Conservation (phyloP, 2,888 invertebrate species). For the Tetranychus truncatus region DNA sequence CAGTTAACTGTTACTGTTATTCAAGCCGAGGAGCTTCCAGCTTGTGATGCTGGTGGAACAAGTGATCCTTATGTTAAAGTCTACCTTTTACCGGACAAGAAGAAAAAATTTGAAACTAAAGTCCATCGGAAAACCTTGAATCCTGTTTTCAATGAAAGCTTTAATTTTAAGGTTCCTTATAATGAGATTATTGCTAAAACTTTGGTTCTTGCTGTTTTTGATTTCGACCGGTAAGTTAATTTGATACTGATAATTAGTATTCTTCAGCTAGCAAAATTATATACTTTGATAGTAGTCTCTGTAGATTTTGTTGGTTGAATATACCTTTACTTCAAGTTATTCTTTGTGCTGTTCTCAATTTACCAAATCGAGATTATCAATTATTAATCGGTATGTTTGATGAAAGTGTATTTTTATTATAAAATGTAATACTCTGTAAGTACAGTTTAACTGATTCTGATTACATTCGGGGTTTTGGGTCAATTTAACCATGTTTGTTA, state of each 20-base stretch:
- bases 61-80: constrained; percentile 37
- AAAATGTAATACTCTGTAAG: no score
- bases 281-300: background rate
- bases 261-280: background rate
- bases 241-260: no score
- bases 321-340: no score
- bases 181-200: constrained; percentile 40
- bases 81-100: constrained; percentile 41
- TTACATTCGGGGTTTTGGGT: no score
- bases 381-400: no score
- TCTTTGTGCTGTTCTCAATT: no score
- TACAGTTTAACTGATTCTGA: no score
- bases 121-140: constrained; percentile 42
- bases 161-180: constrained; percentile 42
- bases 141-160: constrained; percentile 42
- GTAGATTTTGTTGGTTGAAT: background rate
- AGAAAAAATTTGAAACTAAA: constrained; percentile 43
- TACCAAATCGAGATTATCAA: no score
- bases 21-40: constrained; percentile 42
- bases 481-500: no score
- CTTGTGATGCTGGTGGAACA: constrained; percentile 42
- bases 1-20: constrained; percentile 41
- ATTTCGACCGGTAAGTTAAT: constrained; percentile 37
- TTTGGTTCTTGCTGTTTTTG: constrained; percentile 39
- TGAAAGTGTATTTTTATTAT: no score